phyloP scores from a whole-genome alignment of 2,113 vertebrate species.

The Epinephelus lanceolatus region DNA sequence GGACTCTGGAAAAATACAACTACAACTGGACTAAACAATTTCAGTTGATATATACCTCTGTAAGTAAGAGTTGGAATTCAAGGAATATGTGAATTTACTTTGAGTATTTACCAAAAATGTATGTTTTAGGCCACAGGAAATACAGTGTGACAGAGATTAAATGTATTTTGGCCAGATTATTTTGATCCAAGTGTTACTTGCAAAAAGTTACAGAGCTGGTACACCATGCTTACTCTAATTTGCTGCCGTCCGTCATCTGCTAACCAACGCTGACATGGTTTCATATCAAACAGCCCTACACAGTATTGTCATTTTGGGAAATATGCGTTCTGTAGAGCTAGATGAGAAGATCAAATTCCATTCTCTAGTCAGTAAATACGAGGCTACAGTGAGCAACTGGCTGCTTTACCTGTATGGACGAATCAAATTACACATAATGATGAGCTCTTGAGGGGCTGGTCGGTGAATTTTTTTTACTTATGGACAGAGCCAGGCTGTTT shows the following conservation, averaged over 20 bases:
- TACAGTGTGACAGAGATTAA: too few species aligned
- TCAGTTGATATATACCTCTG: too few species aligned
- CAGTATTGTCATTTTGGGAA: neutral
- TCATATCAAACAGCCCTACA: neutral
- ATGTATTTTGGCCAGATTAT: too few species aligned
- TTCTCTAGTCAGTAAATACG: neutral
- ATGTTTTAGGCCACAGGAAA: too few species aligned
- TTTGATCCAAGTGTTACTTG: neutral
- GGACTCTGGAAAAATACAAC: too few species aligned
- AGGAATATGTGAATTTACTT: too few species aligned
- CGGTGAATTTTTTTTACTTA: neutral
- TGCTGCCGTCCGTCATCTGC: neutral
- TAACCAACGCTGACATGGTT: too few species aligned
- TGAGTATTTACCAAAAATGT: too few species aligned
- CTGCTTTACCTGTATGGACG: neutral
- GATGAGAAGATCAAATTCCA: neutral
- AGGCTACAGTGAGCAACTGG: neutral
- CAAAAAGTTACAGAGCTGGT: neutral
- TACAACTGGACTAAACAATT: too few species aligned
- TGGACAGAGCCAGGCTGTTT: neutral
- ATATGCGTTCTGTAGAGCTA: neutral
- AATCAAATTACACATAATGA: neutral
- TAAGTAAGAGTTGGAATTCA: too few species aligned
- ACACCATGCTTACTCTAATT: neutral
- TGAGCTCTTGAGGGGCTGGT: neutral